Evolutionary conservation across 2,113 vertebrate genomes (phyloP).

Genomic region (Coryphaenoides rupestris): DNA sequence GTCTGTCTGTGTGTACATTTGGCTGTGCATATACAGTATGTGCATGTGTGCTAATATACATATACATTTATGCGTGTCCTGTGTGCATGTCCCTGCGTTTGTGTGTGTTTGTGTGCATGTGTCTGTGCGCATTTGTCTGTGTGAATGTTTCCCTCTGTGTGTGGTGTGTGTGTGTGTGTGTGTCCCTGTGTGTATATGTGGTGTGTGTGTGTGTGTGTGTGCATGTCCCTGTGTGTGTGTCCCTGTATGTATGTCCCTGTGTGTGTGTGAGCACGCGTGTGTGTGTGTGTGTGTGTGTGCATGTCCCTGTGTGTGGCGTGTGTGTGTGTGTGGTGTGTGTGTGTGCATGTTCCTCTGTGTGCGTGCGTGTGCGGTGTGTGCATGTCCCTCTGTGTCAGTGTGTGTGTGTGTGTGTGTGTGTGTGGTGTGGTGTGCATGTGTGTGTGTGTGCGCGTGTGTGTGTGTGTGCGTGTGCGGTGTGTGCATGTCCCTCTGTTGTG

Average conservation of each 20-base stretch:
- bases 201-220: background rate
- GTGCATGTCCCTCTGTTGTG: too few species aligned
- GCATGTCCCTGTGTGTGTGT: constrained; percentile 6
- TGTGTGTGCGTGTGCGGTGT: constrained; percentile 8
- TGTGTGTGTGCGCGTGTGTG: constrained; percentile 8
- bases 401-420: constrained; percentile 20
- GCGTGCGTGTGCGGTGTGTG: constrained; percentile 6
- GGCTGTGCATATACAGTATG: constrained; percentile 10
- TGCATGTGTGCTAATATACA: background rate
- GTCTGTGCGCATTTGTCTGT: too few species aligned
- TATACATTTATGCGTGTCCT: too few species aligned
- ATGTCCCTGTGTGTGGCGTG: background rate
- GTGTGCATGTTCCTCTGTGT: background rate
- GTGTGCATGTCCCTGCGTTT: constrained; percentile 2
- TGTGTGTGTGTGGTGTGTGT: background rate
- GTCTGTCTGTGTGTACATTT: background rate
- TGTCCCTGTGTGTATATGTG: constrained; percentile 10
- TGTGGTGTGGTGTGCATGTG: constrained; percentile 18
- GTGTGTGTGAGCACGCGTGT: constrained; percentile 10
- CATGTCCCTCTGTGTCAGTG: background rate
- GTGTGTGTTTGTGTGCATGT: constrained; percentile 17
- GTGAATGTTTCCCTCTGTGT: constrained; percentile 19
- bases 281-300: background rate
- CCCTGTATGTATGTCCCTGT: constrained; percentile 17
- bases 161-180: background rate